A percentile compares a stretch with the other conserved stretches of the same genome.
Conservation (phyloP, 1,140 invertebrate species). For the Globodera ellingtonae region DNA sequence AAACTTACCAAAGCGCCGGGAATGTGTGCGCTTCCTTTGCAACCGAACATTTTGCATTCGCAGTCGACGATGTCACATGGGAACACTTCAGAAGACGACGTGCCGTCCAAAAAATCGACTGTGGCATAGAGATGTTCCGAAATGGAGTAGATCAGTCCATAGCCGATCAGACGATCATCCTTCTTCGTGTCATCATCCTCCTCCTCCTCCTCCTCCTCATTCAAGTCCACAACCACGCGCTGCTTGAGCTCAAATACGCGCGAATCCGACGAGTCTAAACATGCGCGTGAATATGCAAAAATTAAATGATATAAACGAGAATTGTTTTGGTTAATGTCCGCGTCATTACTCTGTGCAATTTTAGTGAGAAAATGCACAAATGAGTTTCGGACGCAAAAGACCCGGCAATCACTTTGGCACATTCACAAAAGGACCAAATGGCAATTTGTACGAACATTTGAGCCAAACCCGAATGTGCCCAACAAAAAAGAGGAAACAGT, state of each 20-base stretch:
- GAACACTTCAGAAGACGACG: conserved; percentile 31
- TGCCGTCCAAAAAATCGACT: conserved; percentile 41
- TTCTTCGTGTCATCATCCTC: background rate
- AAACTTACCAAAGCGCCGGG: conserved; percentile 34
- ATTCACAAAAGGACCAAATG: background rate
- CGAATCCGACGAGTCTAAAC: background rate
- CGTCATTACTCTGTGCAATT: background rate
- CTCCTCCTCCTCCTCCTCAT: conserved; percentile 12
- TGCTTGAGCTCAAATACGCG: conserved; percentile 23
- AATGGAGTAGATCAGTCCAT: conserved; percentile 23
- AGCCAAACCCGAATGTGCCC: background rate
- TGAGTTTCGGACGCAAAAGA: background rate
- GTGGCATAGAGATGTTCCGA: conserved; percentile 31
- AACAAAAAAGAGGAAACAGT: too few relatives aligned
- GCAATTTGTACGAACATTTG: background rate
- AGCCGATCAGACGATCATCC: conserved; percentile 12
- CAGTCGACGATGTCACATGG: conserved; percentile 35
- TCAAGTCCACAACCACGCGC: conserved; percentile 26
- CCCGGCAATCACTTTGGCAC: background rate
- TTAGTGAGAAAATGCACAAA: background rate
- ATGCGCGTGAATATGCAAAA: background rate
- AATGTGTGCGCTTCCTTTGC: conserved; percentile 36
- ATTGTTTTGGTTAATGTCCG: background rate
- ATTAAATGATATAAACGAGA: too few relatives aligned
- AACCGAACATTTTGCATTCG: conserved; percentile 41